Evolutionary conservation across 1,140 invertebrate species (phyloP).

Genomic region (Bacillus rossius): DNA sequence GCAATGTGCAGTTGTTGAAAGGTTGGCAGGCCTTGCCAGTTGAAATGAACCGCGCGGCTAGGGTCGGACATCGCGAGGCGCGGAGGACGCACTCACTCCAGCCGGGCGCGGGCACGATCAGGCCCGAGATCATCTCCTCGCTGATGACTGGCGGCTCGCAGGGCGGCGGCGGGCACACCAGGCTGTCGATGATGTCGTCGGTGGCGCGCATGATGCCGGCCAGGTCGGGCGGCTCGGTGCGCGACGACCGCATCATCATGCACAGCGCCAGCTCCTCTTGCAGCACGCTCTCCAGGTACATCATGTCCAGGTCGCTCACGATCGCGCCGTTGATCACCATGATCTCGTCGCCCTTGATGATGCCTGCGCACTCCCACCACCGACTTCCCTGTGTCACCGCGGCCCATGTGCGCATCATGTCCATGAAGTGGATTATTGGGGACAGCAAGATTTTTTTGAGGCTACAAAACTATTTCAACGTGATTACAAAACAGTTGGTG

Average conservation of each 20-base stretch:
- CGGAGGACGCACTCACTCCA: constrained; percentile 75
- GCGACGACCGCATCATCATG: constrained; percentile 96
- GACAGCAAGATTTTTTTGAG: no score
- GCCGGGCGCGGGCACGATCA: constrained; percentile 92
- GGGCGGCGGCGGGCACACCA: constrained; percentile 93
- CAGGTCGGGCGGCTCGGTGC: constrained; percentile 87
- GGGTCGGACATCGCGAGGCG: no score
- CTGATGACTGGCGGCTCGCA: constrained; percentile 87
- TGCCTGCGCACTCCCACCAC: constrained; percentile 52
- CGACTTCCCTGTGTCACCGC: not conserved
- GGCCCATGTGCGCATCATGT: no score
- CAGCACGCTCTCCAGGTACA: constrained; percentile 93
- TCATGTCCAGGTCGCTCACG: constrained; percentile 97
- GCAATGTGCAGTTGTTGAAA: no score
- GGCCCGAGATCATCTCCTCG: constrained; percentile 91
- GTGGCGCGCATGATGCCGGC: constrained; percentile 74
- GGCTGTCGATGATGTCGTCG: constrained; percentile 91
- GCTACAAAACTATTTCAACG: no score
- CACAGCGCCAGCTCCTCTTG: constrained; percentile 93
- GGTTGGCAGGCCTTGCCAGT: no score
- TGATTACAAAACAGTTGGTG: no score
- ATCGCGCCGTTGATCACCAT: constrained; percentile 98
- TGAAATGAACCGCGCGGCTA: no score
- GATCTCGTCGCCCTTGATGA: constrained; percentile 96
- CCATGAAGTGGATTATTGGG: no score